phyloP scores from a whole-genome alignment of 2,888 invertebrate genomes.

The Tortricodes alternella region DNA sequence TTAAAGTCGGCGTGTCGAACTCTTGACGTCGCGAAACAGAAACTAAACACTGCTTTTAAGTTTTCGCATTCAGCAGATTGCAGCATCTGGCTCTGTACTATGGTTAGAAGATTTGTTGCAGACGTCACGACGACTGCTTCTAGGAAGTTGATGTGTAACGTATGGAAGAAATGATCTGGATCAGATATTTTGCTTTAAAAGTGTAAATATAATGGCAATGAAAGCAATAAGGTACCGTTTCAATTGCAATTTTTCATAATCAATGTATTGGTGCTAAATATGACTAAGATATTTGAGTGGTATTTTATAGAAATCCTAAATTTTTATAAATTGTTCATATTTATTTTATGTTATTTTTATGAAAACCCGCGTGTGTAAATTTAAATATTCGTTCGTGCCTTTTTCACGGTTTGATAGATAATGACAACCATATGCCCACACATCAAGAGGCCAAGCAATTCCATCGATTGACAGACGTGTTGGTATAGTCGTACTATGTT shows the following conservation, averaged over 20 bases:
- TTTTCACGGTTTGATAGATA: not conserved
- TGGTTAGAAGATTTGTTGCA: constrained; percentile 22
- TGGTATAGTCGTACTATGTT: not conserved
- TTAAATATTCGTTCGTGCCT: too few species aligned
- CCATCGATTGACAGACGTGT: not conserved
- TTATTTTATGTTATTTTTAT: too few species aligned
- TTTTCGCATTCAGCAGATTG: constrained; percentile 41
- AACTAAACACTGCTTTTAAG: constrained; percentile 44
- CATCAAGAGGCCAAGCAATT: constrained; percentile 1
- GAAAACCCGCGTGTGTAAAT: too few species aligned
- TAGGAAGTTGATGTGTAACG: constrained; percentile 10
- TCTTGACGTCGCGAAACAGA: constrained; percentile 11
- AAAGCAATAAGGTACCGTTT: too few species aligned
- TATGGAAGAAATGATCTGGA: not conserved
- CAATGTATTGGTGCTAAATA: too few species aligned
- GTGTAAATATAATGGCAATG: too few species aligned
- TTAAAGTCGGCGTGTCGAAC: constrained; percentile 34
- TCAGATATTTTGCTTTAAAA: not conserved
- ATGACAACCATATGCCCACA: not conserved
- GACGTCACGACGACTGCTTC: not conserved
- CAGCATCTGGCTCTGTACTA: constrained; percentile 38
- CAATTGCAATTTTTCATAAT: too few species aligned
- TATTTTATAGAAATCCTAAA: too few species aligned
- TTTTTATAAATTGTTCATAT: too few species aligned
- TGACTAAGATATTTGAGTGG: too few species aligned